These are phyloP conservation scores for Netelia virgata DNA, from an alignment of 2,888 invertebrate species.

Conservation along the genomic window DNA sequence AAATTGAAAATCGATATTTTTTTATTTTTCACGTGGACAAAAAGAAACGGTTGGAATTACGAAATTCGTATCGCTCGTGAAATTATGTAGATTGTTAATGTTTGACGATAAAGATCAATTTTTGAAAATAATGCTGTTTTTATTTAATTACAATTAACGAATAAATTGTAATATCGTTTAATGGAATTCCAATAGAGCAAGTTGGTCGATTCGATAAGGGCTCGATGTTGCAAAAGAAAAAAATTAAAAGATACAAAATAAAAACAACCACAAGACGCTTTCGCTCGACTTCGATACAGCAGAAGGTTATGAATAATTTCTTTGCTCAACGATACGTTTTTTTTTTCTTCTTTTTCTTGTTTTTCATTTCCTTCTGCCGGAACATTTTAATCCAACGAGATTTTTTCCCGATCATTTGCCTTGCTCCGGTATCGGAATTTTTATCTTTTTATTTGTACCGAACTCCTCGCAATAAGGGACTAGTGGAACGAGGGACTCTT, in stretches of 20 bases:
- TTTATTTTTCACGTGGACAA: too few species aligned
- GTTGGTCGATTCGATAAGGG: too few species aligned
- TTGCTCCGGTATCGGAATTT: slow-evolving; percentile 62
- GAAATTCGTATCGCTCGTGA: too few species aligned
- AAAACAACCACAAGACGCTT: background rate
- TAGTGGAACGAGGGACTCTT: background rate
- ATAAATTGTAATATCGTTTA: too few species aligned
- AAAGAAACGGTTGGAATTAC: too few species aligned
- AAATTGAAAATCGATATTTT: too few species aligned
- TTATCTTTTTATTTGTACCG: slow-evolving; percentile 51
- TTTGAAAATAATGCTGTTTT: too few species aligned
- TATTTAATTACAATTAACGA: too few species aligned
- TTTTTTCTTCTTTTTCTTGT: slow-evolving; percentile 27
- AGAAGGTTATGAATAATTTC: slow-evolving; percentile 48
- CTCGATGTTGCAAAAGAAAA: too few species aligned
- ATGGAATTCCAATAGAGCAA: too few species aligned
- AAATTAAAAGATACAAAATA: background rate
- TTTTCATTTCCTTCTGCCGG: slow-evolving; percentile 34
- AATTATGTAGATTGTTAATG: too few species aligned
- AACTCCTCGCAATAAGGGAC: slow-evolving; percentile 43
- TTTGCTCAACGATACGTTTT: slow-evolving; percentile 45
- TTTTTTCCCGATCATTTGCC: slow-evolving; percentile 56
- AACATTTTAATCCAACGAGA: slow-evolving; percentile 57
- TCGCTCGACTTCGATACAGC: background rate
- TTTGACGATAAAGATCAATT: too few species aligned